phyloP scores from a whole-genome alignment of 2,888 invertebrate genomes.

The Nomada fabriciana region DNA sequence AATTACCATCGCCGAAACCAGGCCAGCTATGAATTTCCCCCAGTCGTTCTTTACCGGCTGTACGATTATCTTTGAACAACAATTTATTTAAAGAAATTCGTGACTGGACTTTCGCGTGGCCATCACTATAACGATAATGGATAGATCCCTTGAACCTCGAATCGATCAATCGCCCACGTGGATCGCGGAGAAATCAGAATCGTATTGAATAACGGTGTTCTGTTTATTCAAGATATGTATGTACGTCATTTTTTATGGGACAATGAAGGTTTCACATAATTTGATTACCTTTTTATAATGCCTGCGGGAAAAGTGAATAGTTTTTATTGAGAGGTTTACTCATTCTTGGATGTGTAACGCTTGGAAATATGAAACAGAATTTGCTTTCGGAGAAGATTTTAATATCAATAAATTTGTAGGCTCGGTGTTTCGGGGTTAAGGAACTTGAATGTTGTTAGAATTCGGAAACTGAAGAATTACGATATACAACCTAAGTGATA shows the following conservation, averaged over 20 bases:
- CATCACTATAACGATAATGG: slow-evolving; percentile 19
- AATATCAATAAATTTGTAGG: too few species aligned
- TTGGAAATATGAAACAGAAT: too few species aligned
- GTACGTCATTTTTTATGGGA: background rate
- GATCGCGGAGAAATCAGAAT: slow-evolving; percentile 32
- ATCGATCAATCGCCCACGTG: slow-evolving; percentile 62
- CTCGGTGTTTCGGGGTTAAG: too few species aligned
- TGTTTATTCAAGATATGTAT: background rate
- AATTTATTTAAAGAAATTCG: slow-evolving; percentile 55
- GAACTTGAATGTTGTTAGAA: too few species aligned
- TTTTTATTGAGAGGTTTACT: too few species aligned
- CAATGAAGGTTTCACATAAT: background rate
- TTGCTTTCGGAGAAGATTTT: too few species aligned
- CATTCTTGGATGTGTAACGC: too few species aligned
- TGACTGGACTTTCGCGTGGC: slow-evolving; percentile 42
- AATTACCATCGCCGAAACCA: slow-evolving; percentile 61
- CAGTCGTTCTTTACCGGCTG: slow-evolving; percentile 48
- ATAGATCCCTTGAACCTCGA: slow-evolving; percentile 51
- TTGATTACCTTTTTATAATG: background rate
- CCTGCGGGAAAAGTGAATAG: too few species aligned
- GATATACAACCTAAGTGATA: background rate
- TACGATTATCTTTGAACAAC: slow-evolving; percentile 59
- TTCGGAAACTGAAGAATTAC: too few species aligned
- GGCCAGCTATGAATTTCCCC: slow-evolving; percentile 50
- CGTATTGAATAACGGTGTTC: slow-evolving; percentile 1